These are phyloP conservation scores for Nemopilema nomurai DNA, from an alignment of 30 jellyfish, hydroid and myxozoan genomes.

Conservation along the genomic window DNA sequence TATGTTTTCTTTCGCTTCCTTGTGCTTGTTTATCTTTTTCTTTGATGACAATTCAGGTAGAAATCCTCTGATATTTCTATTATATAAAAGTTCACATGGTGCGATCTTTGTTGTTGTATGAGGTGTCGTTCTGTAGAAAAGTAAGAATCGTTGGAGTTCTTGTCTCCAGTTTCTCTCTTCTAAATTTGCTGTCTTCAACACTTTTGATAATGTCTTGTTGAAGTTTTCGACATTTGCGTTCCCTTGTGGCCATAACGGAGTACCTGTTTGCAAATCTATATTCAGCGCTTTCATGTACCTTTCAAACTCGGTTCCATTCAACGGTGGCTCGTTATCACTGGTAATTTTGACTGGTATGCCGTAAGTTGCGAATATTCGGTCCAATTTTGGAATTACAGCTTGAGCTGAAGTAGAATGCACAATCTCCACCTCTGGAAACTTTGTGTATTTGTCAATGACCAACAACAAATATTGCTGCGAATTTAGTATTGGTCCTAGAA, in stretches of 20 bases:
- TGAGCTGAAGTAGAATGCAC: slow-evolving; percentile 65
- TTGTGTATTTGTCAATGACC: slow-evolving; percentile 40
- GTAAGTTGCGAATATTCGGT: slow-evolving; percentile 56
- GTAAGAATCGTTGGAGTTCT: slow-evolving; percentile 49
- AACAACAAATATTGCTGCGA: slow-evolving; percentile 47
- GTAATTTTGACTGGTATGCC: slow-evolving; percentile 49
- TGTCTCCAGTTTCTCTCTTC: slow-evolving; percentile 65
- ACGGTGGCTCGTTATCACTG: not conserved
- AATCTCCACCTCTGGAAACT: slow-evolving; percentile 67
- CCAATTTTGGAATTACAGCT: slow-evolving; percentile 41
- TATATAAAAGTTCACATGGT: slow-evolving; percentile 49
- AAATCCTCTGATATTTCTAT: slow-evolving; percentile 24
- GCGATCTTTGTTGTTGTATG: slow-evolving; percentile 51
- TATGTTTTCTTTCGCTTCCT: slow-evolving; percentile 11
- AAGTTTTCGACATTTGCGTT: slow-evolving; percentile 47
- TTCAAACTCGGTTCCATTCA: not conserved
- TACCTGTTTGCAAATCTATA: not conserved
- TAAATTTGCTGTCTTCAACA: slow-evolving; percentile 25
- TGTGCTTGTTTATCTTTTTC: slow-evolving; percentile 36
- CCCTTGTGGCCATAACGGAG: slow-evolving; percentile 13
- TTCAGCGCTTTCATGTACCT: slow-evolving; percentile 1
- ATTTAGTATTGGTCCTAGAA: slow-evolving; percentile 70
- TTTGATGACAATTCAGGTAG: slow-evolving; percentile 53
- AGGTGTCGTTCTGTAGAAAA: slow-evolving; percentile 42
- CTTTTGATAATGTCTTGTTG: slow-evolving; percentile 30